Base-by-base conservation (phyloP, 2,888 invertebrate genomes). In the Caenorhabditis becei region DNA sequence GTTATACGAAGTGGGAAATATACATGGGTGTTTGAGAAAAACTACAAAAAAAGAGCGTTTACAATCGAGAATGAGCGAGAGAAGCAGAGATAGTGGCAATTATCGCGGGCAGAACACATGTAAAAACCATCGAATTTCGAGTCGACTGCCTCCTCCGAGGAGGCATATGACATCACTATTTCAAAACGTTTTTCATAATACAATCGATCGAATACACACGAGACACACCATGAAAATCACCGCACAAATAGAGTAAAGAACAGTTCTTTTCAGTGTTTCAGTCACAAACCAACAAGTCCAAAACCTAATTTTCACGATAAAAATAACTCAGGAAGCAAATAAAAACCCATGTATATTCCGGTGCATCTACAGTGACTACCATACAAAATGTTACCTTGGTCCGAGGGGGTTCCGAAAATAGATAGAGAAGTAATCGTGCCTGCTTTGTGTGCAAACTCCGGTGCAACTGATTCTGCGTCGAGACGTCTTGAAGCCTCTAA, bases 321-420 rank as follows among this genome's bases (percentile, higher is more conserved):
- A n/a, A 54, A 32, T 16, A 16, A 35, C 14, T 10, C 14, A 11
- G 2, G 16, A 54, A 47, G 20, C 24, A 58, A 37, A 23, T n/a
- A 10, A 49, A 59, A 53, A 37, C 61, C 69, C 69, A 77, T 66
- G 75, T 66, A 66, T 65, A 66, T 66, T 65, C 51, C 41, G 14
- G n/a, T 23, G 53, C 37, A 35, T 37, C 8, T 5, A 53, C 49
- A 5, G 14, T 14, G 14, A 11, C 41, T 59, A 24, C 10, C 20
- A n/a, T 14, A 47, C 63, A 58, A 35, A 24, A 14, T 28, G 35
- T 69, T 80, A 80, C 80, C 80, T 80, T 80, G 75, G 72, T 80
- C 80, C 70, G 56, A 65, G 28, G 80, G 75, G 18, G 80, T 70
- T 66, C 80, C 80, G 72, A 80, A 80, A 80, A 80, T 80, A 53